Evolutionary conservation across 2,888 invertebrate genomes (phyloP), one percentile per base, ranked within the genome.

Genomic region (Bruchidius siliquastri): DNA sequence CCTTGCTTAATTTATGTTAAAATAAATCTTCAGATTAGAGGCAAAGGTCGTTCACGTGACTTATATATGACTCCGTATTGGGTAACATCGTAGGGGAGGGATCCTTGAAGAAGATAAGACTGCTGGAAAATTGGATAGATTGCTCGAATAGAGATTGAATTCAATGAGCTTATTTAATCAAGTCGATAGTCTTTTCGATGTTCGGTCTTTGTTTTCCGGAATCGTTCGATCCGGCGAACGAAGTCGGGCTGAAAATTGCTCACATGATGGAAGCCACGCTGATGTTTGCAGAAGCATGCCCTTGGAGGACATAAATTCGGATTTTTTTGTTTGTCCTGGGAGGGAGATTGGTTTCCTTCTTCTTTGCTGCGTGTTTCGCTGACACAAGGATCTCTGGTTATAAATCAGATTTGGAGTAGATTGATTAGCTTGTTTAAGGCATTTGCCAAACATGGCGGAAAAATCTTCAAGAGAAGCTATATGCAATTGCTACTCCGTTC

Each of bases 41-140:
- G 73, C 73, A 77, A 76, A 81, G 80, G 80, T 80, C 78, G 78
- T 81, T 80, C 83, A 83, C 82, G 83, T 82, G 83, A 83, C 82
- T 82, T 83, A 82, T 81, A 79, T 80, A 79, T 79, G 80, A 77
- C 77, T 76, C 79, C 78, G 82, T 84, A 84, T 85, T 84, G 84
- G 84, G 81, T 81, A 81, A 84, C 84, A 84, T 83, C 81, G 80
- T 81, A 82, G 82, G 83, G 84, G 84, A 82, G 84, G 84, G 82
- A 81, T 80, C 80, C 80, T 79, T 79, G 81, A 79, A 84, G 82
- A 83, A 85, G 86, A 86, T 85, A 86, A 86, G 85, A 83, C 83
- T 82, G 81, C 80, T 82, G 82, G 85, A 85, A 86, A 86, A 86
- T 86, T 86, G 86, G 85, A 85, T 85, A 85, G 85, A 85, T 84